Evolutionary conservation across 2,888 invertebrate species (phyloP), one percentile per base, ranked within the genome.

Genomic region (Anthoptus insignis): DNA sequence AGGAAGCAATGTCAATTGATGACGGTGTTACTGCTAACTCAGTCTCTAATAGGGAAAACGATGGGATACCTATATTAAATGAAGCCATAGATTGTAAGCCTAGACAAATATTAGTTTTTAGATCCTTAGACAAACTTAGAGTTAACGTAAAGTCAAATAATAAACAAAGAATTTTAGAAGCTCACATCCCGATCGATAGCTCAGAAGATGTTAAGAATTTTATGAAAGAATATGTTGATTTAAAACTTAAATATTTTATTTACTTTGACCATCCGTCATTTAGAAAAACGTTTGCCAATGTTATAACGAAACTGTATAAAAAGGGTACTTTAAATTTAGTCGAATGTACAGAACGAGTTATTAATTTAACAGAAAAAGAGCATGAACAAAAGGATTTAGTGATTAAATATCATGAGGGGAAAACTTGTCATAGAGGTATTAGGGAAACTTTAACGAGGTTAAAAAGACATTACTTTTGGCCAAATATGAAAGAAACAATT

Each of bases 81-180:
- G 76, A 79, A 65, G 74, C 78, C 0, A 69, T 77, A 45, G 74
- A 77, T 32, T 73, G 70, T 1, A 76, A 80, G 57, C 69, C 77
- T 1, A 76, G 74, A 9, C 77, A 77, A 71, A 73, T 78, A 14
- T 13, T 77, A 57, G 42, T 75, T 5, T 42, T 56, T 7, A 76
- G 77, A 73, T 52, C 32, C 34, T 68, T 56, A 69, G 59, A 77
- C 50, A 59, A 73, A 32, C 14, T 69, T 6, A 5, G 21, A 37
- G n/a, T 37, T 7, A 37, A 37, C 37, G 37, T 37, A n/a, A 37
- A 37, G 37, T 37, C 37, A 37, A 53, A 56, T 19, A 9, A 54
- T 1, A 76, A 75, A 66, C 74, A 76, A 53, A 75, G 70, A 45
- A 70, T 78, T 19, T 13, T 76, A 8, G 74, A 78, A 65, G 73